Evolutionary conservation across 2,888 invertebrate species (phyloP), one percentile per base, ranked within the genome.

Genomic region (Pachymerium ferrugineum): DNA sequence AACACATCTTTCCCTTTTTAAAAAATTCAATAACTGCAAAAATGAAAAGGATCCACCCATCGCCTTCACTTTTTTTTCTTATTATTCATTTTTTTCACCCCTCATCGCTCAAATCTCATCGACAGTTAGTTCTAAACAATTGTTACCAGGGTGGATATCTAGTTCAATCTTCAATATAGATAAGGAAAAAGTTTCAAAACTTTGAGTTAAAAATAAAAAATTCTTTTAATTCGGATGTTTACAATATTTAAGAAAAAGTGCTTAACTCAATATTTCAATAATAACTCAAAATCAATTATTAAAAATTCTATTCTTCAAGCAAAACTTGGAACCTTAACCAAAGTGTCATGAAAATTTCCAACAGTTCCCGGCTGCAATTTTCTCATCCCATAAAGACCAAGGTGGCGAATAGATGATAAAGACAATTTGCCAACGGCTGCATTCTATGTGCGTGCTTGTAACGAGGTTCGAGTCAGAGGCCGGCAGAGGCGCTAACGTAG

Each of bases 401-500:
- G 47, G 47, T 47, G 47, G 47, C 47, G n/a, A 47, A 47, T 47
- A 6, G 47, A 47, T 16, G 19, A 47, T 22, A 22, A 47, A 47
- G 47, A 47, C 47, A 47, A 47, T 47, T 47, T 47, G 47, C 47
- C 47, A 47, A 16, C 47, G 47, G 47, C 47, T 47, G 47, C 47
- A 47, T 14, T 47, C 47, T 19, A 47, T 47, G 47, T 47, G 47
- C 47, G 47, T 47, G 47, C 47, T 47, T 47, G 47, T 47, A 47
- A 47, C 47, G 47, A 16, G 47, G 47, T 47, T 47, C 47, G 47
- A 31, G 70, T 70, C 70, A 70, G 70, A 70, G 70, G 70, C 33
- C 70, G 70, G 31, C 35, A 30, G 70, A 33, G 47, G 30, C 70
- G 70, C 70, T 70, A 70, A 70, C 70, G 70, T 70, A 70, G 70